Base-by-base conservation (phyloP, 2,797 vertebrate genomes). In the Prunella strophiata region DNA sequence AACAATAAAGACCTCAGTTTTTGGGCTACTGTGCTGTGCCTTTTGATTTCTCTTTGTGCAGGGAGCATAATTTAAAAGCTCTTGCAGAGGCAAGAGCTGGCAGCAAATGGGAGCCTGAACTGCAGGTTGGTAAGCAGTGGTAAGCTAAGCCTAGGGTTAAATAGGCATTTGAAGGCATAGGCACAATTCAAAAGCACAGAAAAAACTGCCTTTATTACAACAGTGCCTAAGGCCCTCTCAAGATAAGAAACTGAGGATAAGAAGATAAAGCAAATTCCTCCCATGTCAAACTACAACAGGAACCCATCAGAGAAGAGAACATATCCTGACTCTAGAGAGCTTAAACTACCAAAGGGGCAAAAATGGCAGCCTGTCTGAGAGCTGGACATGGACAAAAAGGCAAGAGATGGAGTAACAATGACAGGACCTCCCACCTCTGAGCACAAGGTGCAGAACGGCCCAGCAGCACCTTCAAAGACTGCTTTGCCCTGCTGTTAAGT, bases 41-140 rank as follows among this genome's bases (percentile, higher is more conserved):
- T 85, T 95, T 88, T 84, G 66, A 72, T 34, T 83, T 65, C 34
- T 85, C 57, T 83, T 92, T 88, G 80, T 81, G 40, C 17, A 48
- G 89, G 38, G 38, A 67, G 6, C 21, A 26, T 47, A 4, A 32
- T n/a, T 77, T 61, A 72, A 45, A 70, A 79, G 23, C 26, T 86
- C 67, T 75, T 84, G 36, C 62, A 76, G 40, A 59, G 40, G 58
- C 34, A 51, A 12, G 30, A 12, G 30, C 32, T 62, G 26, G 47
- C 54, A 86, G 27, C 17, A 81, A 72, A 84, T 3, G 10, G 36
- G 18, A 94, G 55, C 51, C 16, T 22, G 43, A 90, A 79, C 13
- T n/a, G 4, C 20, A 43, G 34, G 42, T 12, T 76, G 26, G 45
- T 36, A 78, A 66, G 47, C 70, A 72, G 19, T 73, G 22, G 23